Base-by-base conservation (phyloP, 1,140 invertebrate species). In the Drosophila serrata region DNA sequence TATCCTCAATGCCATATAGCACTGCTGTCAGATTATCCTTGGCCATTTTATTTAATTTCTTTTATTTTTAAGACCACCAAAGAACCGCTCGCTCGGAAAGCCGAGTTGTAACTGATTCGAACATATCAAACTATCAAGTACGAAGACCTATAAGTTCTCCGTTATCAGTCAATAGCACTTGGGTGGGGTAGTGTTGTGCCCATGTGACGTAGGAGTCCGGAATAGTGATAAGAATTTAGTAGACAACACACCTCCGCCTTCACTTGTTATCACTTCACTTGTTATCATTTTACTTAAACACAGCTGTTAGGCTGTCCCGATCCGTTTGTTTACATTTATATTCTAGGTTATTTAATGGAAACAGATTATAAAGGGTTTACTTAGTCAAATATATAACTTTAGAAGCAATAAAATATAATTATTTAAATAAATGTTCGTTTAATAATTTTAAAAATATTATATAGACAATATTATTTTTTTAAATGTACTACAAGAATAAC, bases 1-100 rank as follows among this genome's bases (percentile, higher is more conserved):
- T 93, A 92, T 98, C 97, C 81, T 96, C 95, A 39, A 96, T 94
- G 65, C 95, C 96, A 90, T 97, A 94, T 1, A 97, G 93, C 67
- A 98, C 94, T 45, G 96, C 97, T 37, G 96, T 95, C 60, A 92
- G 55, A 77, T 92, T 92, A 51, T 91, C 82, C 56, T 80, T 81
- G 37, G 90, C 75, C 85, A 92, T 91, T 63, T 53, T 58, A 0
- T 19, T 12, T 9, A n/a, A 15, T 11, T 63, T 48, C 1, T 3
- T n/a, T 33, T 11, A 6, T 22, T 57, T 17, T 57, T 22, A 5
- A 11, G 29, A 7, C 8, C 15, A 17, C 5, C 3, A 12, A 42
- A 17, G 13, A 57, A 68, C 73, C 29, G 27, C 13, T n/a, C 55
- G 48, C 35, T 55, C 24, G 39, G 31, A 55, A 22, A 27, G 55